Base-by-base conservation (phyloP, 2,113 vertebrate species). In the Tragelaphus scriptus region DNA sequence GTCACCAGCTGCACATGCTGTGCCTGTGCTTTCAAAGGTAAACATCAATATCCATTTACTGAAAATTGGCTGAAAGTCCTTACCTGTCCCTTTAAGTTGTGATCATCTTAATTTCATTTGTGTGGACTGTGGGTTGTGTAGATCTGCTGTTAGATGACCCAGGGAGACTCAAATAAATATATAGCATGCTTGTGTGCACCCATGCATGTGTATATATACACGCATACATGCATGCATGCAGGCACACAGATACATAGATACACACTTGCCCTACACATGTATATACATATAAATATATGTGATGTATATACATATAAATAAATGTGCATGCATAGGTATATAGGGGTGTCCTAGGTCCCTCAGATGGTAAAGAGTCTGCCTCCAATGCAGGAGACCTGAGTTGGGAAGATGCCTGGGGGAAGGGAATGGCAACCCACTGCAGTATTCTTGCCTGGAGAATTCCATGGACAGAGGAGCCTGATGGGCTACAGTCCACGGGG, bases 1-100 rank as follows among this genome's bases (percentile, higher is more conserved):
- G 6, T 92, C 80, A 49, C 91, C 95, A 96, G 97, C 97, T 98
- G 97, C 68, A 82, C 96, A 86, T 9, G 85, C 97, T 95, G 95
- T 28, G 95, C 59, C 1, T 77, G 59, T 59, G 90, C 47, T 82
- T 91, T 88, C 40, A 2, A 58, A 95, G 94, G 97, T 51, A 96
- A 96, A 94, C 97, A 97, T 58, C 92, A 89, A 94, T 80, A 91
- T 75, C 81, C 51, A 7, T 92, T 89, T 71, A 75, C 92, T 94
- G 94, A 94, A 92, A 58, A 97, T 13, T 96, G 95, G 75, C 85
- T 97, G 68, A 59, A 97, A 95, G 77, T 96, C 88, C 88, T 92
- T 95, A 59, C 85, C 85, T 95, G 63, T 94, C 65, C 92, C 68
- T 89, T 84, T 89, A 77, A 79, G 28, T 80, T 36, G 47, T 40